These are phyloP conservation scores for Solenopsis fugax DNA, from an alignment of 1,140 invertebrate species.

Conservation along the genomic window DNA sequence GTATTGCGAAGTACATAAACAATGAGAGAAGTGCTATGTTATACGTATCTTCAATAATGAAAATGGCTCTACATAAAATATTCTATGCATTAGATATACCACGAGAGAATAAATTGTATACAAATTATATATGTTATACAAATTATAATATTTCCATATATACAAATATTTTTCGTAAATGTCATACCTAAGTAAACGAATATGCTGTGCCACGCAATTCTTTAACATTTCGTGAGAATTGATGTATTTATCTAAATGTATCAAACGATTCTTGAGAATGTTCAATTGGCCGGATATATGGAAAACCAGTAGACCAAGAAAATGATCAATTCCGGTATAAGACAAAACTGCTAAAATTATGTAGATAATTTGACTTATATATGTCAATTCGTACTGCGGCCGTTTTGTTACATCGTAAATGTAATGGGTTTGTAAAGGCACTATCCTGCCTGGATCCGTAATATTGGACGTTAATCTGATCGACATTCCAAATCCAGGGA, in stretches of 20 bases:
- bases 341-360: not conserved
- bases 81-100: too few relatives aligned
- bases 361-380: conserved; percentile 4
- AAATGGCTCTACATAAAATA: too few relatives aligned
- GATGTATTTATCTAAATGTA: not conserved
- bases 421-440: not conserved
- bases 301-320: conserved; percentile 1
- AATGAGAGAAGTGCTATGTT: too few relatives aligned
- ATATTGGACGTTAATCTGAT: conserved; percentile 19
- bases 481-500: not conserved
- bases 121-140: too few relatives aligned
- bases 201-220: not conserved
- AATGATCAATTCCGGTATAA: conserved; percentile 10
- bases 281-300: conserved; percentile 26
- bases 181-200: conserved; percentile 20
- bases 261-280: conserved; percentile 20
- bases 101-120: too few relatives aligned
- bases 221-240: not conserved
- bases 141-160: not conserved
- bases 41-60: too few relatives aligned
- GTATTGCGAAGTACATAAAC: too few relatives aligned
- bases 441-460: not conserved
- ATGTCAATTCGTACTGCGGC: conserved; percentile 6
- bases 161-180: not conserved
- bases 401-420: conserved; percentile 13